Evolutionary conservation across 2,797 vertebrate species (phyloP).

Genomic region (Phoeniculus purpureus): DNA sequence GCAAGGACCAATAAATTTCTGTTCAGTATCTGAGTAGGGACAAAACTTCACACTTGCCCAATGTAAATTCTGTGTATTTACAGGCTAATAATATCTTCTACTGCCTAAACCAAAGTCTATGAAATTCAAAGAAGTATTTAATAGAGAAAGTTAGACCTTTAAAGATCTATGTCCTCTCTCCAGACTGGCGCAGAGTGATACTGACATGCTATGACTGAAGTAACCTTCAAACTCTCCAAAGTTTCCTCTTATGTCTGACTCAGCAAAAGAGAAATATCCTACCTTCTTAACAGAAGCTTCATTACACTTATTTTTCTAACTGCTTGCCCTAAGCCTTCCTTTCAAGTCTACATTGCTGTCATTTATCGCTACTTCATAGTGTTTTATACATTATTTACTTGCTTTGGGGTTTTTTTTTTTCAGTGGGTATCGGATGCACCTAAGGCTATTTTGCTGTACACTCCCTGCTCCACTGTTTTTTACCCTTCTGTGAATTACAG

Average conservation of each 20-base stretch:
- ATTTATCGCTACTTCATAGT: background rate
- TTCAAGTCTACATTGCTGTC: constrained; percentile 9
- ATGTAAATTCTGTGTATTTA: background rate
- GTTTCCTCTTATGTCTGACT: background rate
- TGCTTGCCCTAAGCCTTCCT: background rate
- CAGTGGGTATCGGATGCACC: background rate
- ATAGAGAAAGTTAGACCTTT: background rate
- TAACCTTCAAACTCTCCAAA: background rate
- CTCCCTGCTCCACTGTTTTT: background rate
- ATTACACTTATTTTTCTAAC: background rate
- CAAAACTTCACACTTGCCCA: background rate
- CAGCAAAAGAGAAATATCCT: background rate
- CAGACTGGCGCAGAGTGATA: background rate
- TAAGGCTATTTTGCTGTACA: constrained; percentile 10
- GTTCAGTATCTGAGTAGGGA: background rate
- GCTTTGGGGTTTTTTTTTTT: background rate
- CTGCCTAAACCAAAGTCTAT: background rate
- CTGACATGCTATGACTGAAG: background rate
- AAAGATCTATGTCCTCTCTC: background rate
- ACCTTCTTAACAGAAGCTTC: background rate
- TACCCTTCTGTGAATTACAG: background rate
- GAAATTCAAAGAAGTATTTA: background rate
- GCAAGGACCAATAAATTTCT: background rate
- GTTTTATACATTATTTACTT: constrained; percentile 42
- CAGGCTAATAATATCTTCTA: background rate